Evolutionary conservation across 2,113 vertebrate genomes (phyloP).

Genomic region (Potamarius usumacintae): DNA sequence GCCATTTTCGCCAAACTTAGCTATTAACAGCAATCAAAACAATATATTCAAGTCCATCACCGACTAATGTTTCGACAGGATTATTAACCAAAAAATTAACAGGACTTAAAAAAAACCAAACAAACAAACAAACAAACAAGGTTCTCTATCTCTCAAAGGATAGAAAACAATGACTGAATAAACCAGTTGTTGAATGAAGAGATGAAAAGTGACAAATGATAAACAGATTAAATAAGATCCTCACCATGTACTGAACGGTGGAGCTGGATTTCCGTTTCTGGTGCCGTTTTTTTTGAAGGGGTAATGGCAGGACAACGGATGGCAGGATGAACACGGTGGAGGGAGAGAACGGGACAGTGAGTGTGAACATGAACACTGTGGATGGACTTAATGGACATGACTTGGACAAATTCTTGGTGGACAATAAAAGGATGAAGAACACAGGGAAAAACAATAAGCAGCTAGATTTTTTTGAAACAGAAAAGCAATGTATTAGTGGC

Average conservation of each 20-base stretch:
- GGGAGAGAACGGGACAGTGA: conserved; percentile 39
- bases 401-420: neutral
- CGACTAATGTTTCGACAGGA: neutral
- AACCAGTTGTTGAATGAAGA: neutral
- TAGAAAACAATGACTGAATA: neutral
- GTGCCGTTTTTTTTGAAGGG: neutral
- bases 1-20: neutral
- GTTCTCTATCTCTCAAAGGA: neutral
- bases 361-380: conserved; percentile 12
- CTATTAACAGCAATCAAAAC: neutral
- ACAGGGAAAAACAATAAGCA: neutral
- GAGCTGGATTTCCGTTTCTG: conserved; percentile 68
- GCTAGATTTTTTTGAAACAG: too few species aligned
- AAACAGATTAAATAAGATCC: conserved; percentile 49
- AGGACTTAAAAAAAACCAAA: neutral
- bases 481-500: neutral
- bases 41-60: neutral
- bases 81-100: neutral
- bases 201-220: neutral
- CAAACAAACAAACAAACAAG: too few species aligned
- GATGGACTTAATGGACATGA: conserved; percentile 2
- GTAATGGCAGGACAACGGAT: conserved; percentile 31
- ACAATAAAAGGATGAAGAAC: neutral
- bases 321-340: conserved; percentile 7
- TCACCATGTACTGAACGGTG: conserved; percentile 63